These are phyloP conservation scores for Porites evermanni DNA, from an alignment of 92 coral and sea anemone genomes.

Conservation along the genomic window DNA sequence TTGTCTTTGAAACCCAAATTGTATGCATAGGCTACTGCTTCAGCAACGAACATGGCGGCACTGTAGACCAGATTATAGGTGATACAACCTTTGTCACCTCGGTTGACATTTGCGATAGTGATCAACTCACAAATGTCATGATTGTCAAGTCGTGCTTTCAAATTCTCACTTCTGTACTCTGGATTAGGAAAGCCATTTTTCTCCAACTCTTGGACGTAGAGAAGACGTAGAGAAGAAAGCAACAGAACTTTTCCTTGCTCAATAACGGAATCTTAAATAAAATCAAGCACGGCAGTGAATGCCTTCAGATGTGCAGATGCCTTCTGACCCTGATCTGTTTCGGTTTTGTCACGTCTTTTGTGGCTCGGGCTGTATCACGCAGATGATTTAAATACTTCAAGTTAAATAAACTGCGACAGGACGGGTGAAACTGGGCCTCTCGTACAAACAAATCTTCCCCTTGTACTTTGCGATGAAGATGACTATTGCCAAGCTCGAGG, in stretches of 20 bases:
- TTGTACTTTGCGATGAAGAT: slow-evolving; percentile 54
- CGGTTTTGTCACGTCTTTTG: slow-evolving; percentile 1
- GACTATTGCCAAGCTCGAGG: slow-evolving; percentile 46
- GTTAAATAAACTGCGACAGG: slow-evolving; percentile 54
- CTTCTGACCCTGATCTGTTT: slow-evolving; percentile 48
- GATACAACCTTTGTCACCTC: slow-evolving; percentile 56
- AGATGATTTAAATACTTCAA: slow-evolving; percentile 36
- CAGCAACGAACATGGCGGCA: slow-evolving; percentile 55
- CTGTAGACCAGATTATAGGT: slow-evolving; percentile 61
- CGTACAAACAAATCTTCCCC: slow-evolving; percentile 56
- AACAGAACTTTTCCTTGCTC: slow-evolving; percentile 44
- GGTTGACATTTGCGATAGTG: slow-evolving; percentile 55
- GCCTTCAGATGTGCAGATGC: slow-evolving; percentile 58
- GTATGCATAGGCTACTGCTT: slow-evolving; percentile 32
- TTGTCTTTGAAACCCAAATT: slow-evolving; percentile 18
- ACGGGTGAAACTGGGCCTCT: slow-evolving; percentile 62
- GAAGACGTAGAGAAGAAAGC: slow-evolving; percentile 51
- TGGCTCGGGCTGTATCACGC: slow-evolving; percentile 44
- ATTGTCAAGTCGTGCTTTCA: slow-evolving; percentile 40
- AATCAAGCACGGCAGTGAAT: slow-evolving; percentile 55
- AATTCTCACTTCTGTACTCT: slow-evolving; percentile 56
- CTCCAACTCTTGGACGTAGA: slow-evolving; percentile 61
- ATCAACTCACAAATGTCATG: slow-evolving; percentile 48
- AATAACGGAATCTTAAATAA: slow-evolving; percentile 38
- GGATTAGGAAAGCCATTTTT: slow-evolving; percentile 51